phyloP scores from a whole-genome alignment of 64 coral and sea anemone genomes.

The Catalaphyllia jardinei region DNA sequence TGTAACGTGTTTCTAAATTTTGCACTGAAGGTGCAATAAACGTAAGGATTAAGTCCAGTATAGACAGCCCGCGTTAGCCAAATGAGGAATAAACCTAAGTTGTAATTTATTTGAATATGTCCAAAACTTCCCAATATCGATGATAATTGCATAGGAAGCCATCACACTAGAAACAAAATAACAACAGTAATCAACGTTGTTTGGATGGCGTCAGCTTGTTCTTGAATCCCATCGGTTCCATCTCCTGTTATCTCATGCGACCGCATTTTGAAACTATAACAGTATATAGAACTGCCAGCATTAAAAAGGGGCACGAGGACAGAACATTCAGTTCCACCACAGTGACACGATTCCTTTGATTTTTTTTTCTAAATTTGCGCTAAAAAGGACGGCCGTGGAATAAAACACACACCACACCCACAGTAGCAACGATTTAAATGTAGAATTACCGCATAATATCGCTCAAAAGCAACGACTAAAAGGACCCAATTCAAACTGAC shows the following conservation, averaged over 20 bases:
- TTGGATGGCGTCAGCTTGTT: neutral
- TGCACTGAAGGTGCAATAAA: neutral
- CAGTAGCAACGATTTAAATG: neutral
- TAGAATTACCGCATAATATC: neutral
- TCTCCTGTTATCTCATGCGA: neutral
- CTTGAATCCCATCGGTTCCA: neutral
- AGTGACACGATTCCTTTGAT: neutral
- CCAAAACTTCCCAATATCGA: neutral
- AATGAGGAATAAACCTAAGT: neutral
- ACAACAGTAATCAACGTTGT: neutral
- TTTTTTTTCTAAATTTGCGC: neutral
- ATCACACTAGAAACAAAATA: neutral
- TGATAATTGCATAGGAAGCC: neutral
- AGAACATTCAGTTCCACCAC: neutral
- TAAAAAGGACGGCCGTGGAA: neutral
- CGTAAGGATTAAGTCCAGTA: neutral
- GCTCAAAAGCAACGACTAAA: neutral
- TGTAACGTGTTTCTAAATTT: neutral
- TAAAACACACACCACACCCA: neutral
- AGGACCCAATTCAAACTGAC: constrained; percentile 8
- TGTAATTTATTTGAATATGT: neutral
- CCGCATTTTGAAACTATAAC: neutral
- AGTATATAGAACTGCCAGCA: neutral
- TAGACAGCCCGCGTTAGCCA: neutral
- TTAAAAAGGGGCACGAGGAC: neutral